Evolutionary conservation across 1,140 invertebrate genomes (phyloP).

Genomic region (Ctenoplectra terminalis): DNA sequence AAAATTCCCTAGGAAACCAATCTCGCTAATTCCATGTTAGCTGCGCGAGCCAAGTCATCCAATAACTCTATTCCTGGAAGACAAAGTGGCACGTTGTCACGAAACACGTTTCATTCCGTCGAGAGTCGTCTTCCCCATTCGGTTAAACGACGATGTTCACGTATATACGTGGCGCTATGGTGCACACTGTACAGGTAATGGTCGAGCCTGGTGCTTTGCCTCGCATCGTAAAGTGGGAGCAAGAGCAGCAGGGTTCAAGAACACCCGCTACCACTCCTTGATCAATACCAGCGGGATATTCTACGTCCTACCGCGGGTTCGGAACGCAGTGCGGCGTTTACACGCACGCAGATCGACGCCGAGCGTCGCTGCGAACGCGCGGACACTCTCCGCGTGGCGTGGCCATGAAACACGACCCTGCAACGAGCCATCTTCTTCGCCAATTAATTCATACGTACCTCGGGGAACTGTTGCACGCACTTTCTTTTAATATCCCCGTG

Average conservation of each 20-base stretch:
- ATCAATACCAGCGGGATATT: constrained; percentile 75
- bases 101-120: constrained; percentile 15
- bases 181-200: constrained; percentile 34
- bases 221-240: constrained; percentile 76
- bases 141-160: neutral
- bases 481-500: neutral
- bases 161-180: neutral
- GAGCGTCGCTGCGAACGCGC: constrained; percentile 14
- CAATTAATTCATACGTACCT: constrained; percentile 26
- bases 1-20: neutral
- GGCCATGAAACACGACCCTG: constrained; percentile 27
- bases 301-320: constrained; percentile 58
- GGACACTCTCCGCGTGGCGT: neutral
- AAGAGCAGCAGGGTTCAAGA: constrained; percentile 77
- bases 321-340: constrained; percentile 47
- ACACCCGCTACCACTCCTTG: constrained; percentile 79
- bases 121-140: neutral
- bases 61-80: neutral
- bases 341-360: constrained; percentile 45
- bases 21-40: no score
- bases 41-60: neutral
- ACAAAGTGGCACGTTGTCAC: constrained; percentile 9
- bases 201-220: constrained; percentile 56
- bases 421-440: constrained; percentile 24
- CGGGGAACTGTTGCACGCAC: neutral